Percentiles rank a stretch among this genome's conserved stretches.
Conservation (phyloP, 2,113 vertebrate genomes). For the Acanthochromis polyacanthus region DNA sequence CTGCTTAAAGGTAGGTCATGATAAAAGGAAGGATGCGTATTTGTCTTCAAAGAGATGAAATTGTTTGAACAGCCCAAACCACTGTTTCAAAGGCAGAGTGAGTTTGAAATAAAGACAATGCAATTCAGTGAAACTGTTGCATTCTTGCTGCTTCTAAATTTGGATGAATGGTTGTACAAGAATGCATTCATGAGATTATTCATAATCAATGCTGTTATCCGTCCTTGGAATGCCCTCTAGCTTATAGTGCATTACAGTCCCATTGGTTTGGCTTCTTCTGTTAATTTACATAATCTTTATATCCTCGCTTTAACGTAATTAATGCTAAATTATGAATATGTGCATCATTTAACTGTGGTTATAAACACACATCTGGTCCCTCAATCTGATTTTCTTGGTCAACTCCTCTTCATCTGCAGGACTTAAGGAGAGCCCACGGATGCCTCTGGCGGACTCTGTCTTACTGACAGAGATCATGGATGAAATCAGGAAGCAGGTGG, state of each 20-base stretch:
- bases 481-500: conserved; percentile 81
- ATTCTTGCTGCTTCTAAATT: background rate
- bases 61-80: conserved; percentile 10
- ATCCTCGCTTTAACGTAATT: conserved; percentile 28
- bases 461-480: conserved; percentile 84
- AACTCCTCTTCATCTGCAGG: conserved; percentile 68
- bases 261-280: conserved; percentile 6
- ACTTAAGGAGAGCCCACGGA: conserved; percentile 84
- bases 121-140: conserved; percentile 18
- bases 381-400: conserved; percentile 2
- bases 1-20: conserved; percentile 80
- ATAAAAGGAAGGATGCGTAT: conserved; percentile 31
- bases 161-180: background rate
- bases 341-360: background rate
- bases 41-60: conserved; percentile 33
- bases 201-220: conserved; percentile 14
- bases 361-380: background rate
- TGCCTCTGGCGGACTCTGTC: conserved; percentile 84
- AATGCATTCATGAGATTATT: conserved; percentile 10
- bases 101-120: conserved; percentile 14
- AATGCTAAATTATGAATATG: conserved; percentile 17
- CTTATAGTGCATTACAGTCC: background rate
- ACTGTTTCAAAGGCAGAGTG: conserved; percentile 13
- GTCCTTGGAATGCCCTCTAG: conserved; percentile 43
- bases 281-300: conserved; percentile 56